Base-by-base conservation (phyloP, 2,113 vertebrate species). In the Sylvietta virens region DNA sequence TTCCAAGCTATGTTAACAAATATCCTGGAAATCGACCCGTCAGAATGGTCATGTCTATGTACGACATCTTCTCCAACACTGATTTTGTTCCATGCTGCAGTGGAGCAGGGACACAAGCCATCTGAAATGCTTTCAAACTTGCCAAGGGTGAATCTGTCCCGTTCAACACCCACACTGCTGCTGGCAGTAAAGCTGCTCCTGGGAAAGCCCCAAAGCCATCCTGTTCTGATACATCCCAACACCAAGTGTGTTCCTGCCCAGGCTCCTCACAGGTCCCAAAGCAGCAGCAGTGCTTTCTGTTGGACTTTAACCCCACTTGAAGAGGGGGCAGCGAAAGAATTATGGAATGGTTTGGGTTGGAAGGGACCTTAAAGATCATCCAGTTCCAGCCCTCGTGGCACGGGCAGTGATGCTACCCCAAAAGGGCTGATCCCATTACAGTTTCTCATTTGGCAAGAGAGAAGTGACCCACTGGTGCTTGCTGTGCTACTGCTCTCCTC, bases 321-420 rank as follows among this genome's bases (percentile, higher is more conserved):
- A 28, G 24, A 48, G 44, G 11, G 30, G 3, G 3, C 39, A 44
- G 51, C 15, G 24, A 40, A 73, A 61, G n/a, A 61, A 35, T 54
- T 18, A 5, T 31, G 40, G 47, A 53, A 47, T 40, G 16, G 24
- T 60, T 74, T 54, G 30, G 17, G 30, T 27, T 82, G 54, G 39
- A 53, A 67, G 20, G 8, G 54, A 74, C 39, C 9, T 74, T 40
- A 39, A 60, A 45, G 20, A 30, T 26, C 45, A 47, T 10, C n/a
- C 53, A 47, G 11, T 40, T 82, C 20, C 53, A 54, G 65, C 8
- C 4, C 24, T 50, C 33, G 30, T 60, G 40, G 14, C 40, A 47
- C 0, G 7, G 48, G 57, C 42, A 76, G n/a, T 21, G 35, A 40
- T 15, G n/a, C 17, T 26, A 48, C 54, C n/a, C 40, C 2, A 0